These are phyloP conservation scores for Nebria ingens DNA, from an alignment of 1,140 invertebrate species.

Conservation along the genomic window DNA sequence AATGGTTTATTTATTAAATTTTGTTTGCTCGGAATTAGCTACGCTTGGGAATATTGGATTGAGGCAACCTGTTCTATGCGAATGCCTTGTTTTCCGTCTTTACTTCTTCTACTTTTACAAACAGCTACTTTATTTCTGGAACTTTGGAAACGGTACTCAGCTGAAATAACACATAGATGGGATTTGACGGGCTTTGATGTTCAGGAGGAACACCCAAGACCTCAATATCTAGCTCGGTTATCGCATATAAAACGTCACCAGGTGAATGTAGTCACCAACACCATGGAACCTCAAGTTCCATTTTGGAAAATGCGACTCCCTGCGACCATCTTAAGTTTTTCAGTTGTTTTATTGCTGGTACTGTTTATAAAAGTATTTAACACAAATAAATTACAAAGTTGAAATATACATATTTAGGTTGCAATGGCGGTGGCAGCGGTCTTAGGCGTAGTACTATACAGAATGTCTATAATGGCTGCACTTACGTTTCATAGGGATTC, in stretches of 20 bases:
- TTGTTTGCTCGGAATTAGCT: background rate
- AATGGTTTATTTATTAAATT: background rate
- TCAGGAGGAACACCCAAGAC: slow-evolving; percentile 79
- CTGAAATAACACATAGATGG: slow-evolving; percentile 85
- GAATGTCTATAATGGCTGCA: slow-evolving; percentile 76
- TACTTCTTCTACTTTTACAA: slow-evolving; percentile 21
- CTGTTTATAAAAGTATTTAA: background rate
- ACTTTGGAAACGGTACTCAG: slow-evolving; percentile 89
- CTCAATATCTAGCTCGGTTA: slow-evolving; percentile 62
- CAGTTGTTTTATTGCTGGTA: slow-evolving; percentile 69
- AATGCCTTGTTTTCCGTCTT: background rate
- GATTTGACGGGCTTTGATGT: slow-evolving; percentile 79
- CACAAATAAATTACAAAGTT: background rate
- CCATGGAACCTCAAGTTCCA: slow-evolving; percentile 69
- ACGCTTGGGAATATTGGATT: background rate
- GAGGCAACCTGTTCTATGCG: background rate
- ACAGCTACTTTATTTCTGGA: slow-evolving; percentile 82
- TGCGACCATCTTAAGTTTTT: slow-evolving; percentile 72
- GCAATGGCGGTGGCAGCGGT: slow-evolving; percentile 74
- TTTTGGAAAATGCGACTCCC: slow-evolving; percentile 82
- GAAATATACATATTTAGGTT: slow-evolving; percentile 39
- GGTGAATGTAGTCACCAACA: slow-evolving; percentile 65
- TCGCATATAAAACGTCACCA: slow-evolving; percentile 58
- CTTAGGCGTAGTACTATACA: slow-evolving; percentile 81
- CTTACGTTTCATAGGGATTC: slow-evolving; percentile 47